Evolutionary conservation across 2,113 vertebrate species (phyloP).

Genomic region (Mastomys natalensis): DNA sequence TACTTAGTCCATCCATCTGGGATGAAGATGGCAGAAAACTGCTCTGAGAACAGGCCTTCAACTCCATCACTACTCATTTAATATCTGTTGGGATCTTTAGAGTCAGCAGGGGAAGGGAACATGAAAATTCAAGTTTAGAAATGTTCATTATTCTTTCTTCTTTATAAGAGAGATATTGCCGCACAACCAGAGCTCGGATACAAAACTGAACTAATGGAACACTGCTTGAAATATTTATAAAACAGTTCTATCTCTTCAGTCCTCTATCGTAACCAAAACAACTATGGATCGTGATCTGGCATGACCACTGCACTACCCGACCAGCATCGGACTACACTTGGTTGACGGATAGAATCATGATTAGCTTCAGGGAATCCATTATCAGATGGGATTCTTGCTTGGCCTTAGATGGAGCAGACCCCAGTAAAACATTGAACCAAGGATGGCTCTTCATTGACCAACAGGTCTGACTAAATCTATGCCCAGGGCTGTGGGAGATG

Average conservation of each 20-base stretch:
- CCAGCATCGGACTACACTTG: background rate
- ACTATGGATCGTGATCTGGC: background rate
- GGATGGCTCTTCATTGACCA: background rate
- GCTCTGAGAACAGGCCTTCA: background rate
- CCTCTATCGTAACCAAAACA: background rate
- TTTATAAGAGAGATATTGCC: background rate
- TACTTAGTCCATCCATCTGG: background rate
- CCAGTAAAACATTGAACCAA: background rate
- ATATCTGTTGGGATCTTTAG: background rate
- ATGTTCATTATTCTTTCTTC: background rate
- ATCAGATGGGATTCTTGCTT: background rate
- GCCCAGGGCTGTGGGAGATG: background rate
- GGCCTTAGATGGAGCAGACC: background rate
- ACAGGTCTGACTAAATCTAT: background rate
- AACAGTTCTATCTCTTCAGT: background rate
- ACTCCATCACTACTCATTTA: background rate
- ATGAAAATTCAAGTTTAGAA: background rate
- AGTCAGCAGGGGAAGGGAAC: background rate
- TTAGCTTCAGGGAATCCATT: background rate
- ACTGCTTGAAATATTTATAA: background rate
- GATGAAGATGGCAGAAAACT: background rate
- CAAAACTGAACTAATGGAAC: background rate
- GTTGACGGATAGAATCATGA: background rate
- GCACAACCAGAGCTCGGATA: background rate
- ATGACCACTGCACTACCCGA: rapidly evolving